phyloP scores from a whole-genome alignment of 2,113 vertebrate genomes.

The Brachypteracias leptosomus region DNA sequence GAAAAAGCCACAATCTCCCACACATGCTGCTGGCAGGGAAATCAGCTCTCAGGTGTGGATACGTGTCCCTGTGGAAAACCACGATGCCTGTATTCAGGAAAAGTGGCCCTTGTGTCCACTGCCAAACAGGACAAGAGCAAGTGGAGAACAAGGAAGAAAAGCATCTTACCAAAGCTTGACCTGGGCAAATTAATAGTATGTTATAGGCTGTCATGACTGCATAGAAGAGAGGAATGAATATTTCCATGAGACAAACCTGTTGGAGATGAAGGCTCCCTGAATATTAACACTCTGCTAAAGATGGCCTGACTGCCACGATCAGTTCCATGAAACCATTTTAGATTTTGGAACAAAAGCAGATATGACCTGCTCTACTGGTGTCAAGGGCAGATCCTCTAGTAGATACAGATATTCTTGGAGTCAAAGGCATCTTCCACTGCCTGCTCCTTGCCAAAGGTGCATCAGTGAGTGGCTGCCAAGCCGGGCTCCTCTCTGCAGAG shows the following conservation, averaged over 20 bases:
- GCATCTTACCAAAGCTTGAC: not conserved
- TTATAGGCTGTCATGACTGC: not conserved
- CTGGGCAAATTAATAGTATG: not conserved
- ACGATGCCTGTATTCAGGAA: not conserved
- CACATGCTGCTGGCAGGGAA: not conserved
- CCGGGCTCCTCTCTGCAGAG: not conserved
- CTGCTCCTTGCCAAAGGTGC: not conserved
- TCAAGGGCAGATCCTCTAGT: not conserved
- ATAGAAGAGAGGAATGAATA: not conserved
- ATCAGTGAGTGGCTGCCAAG: not conserved
- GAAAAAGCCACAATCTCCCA: not conserved
- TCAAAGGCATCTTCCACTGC: not conserved
- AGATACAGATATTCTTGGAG: not conserved
- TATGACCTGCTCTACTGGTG: not conserved
- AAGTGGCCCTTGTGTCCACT: not conserved
- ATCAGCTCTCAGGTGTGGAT: not conserved
- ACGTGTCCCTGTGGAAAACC: not conserved
- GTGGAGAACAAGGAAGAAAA: not conserved
- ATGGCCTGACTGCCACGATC: not conserved
- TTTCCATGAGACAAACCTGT: not conserved
- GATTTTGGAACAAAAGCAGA: not conserved
- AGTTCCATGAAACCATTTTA: not conserved
- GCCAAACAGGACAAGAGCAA: not conserved
- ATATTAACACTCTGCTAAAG: not conserved
- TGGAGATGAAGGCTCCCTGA: not conserved